These are phyloP conservation scores for Coendou prehensilis DNA, from an alignment of 2,797 vertebrate genomes.

Conservation along the genomic window DNA sequence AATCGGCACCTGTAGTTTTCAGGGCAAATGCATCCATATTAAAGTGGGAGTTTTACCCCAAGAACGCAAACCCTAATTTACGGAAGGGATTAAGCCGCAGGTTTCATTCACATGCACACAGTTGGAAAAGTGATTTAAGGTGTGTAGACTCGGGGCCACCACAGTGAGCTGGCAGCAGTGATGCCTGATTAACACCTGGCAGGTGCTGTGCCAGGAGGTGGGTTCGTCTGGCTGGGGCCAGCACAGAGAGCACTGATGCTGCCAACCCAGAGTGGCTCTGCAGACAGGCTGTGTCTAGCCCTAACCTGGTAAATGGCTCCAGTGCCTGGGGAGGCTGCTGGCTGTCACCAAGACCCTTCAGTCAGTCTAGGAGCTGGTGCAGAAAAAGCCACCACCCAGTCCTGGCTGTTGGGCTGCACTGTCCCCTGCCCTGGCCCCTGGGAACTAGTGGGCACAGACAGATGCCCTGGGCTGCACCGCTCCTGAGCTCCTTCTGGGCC, in stretches of 20 bases:
- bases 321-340: not conserved
- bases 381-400: not conserved
- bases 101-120: constrained; percentile 30
- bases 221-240: not conserved
- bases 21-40: not conserved
- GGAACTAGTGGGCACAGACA: not conserved
- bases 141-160: not conserved
- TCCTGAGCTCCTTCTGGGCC: not conserved
- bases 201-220: not conserved
- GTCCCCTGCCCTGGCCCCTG: not conserved
- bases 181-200: not conserved
- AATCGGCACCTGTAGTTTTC: constrained; percentile 60
- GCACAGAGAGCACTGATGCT: not conserved
- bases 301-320: not conserved
- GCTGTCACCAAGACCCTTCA: not conserved
- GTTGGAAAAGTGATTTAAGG: constrained; percentile 21
- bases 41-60: constrained; percentile 51
- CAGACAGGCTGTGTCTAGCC: not conserved
- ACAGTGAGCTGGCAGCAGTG: not conserved
- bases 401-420: not conserved
- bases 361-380: not conserved
- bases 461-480: not conserved
- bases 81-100: not conserved
- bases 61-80: constrained; percentile 32
- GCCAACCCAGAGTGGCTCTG: not conserved